Evolutionary conservation across 2,797 vertebrate genomes (phyloP).

Genomic region (Falco naumanni): DNA sequence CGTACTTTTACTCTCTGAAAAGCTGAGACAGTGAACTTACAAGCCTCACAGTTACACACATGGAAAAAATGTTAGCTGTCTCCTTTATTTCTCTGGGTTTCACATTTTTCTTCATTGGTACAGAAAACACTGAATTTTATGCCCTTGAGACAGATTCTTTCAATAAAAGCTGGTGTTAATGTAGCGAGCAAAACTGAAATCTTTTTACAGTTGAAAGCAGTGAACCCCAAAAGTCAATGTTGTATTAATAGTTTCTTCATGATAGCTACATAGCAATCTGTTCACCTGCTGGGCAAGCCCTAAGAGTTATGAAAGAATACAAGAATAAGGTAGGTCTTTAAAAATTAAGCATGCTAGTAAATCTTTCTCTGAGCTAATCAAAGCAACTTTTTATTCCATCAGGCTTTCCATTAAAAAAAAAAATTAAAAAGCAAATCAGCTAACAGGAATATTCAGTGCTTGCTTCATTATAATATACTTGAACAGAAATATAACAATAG

Average conservation of each 20-base stretch:
- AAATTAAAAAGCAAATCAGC: not conserved
- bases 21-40: not conserved
- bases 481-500: not conserved
- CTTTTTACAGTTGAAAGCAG: not conserved
- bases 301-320: not conserved
- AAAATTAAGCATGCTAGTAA: not conserved
- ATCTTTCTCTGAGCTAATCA: not conserved
- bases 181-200: not conserved
- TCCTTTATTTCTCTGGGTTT: not conserved
- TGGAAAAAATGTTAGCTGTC: not conserved
- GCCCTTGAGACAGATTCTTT: not conserved
- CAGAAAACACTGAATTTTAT: not conserved
- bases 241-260: not conserved
- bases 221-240: not conserved
- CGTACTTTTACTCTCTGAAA: not conserved
- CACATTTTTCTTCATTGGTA: not conserved
- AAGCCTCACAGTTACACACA: not conserved
- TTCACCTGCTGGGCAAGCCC: not conserved
- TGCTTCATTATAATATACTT: not conserved
- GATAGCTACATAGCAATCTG: not conserved
- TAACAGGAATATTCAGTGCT: not conserved
- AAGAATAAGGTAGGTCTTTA: not conserved
- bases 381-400: not conserved
- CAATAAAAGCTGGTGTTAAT: not conserved
- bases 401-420: not conserved